Base-by-base conservation (phyloP, 92 coral and sea anemone genomes). In the Phenganax subtilis region DNA sequence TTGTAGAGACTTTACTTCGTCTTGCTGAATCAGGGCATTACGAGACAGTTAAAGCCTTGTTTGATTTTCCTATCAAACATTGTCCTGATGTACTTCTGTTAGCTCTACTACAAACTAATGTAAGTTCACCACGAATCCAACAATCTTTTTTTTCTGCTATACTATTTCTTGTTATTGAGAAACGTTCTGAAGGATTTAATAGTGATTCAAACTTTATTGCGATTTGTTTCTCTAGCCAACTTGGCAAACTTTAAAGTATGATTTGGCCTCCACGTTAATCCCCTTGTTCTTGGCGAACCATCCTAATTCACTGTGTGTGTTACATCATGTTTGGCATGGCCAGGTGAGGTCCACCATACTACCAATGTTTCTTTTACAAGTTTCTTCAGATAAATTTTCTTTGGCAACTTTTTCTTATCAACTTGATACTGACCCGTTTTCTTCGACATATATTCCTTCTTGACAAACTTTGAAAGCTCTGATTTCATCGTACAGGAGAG, bases 251-350 rank as follows among this genome's bases (percentile, higher is more conserved):
- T 82, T 96, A 14, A 89, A 90, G 54, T 89, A 92, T 73, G 99
- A 96, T 79, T 89, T 96, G 6, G 88, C 92, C 14, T 87, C 91
- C 6, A 92, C 86, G 74, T 89, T 96, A 3, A 87, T 92, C 28
- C 99, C 99, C 12, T 75, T 96, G 71, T 96, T 96, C 76, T 87
- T 96, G 71, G 92, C 97, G 54, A 96, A 96, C 80, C 99, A 96
- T 76, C 97, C 97, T 16, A 96, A 96, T 72, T 91, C 99, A 58
- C 91, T 93, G 73, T 92, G 99, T 80, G 97, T 96, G 4, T 73
- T 96, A n/a, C 99, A 96, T 66, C 90, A 87, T 75, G 99, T 91
- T 56, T 96, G 99, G 99, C 97, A 96, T 87, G 99, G 97, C 54
- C 98, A 90, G 93, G 99, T 96, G 79, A 83, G 87, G 12, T 37